These are phyloP conservation scores for Pterocles burchelli DNA, from an alignment of 2,113 vertebrate genomes.

Conservation along the genomic window DNA sequence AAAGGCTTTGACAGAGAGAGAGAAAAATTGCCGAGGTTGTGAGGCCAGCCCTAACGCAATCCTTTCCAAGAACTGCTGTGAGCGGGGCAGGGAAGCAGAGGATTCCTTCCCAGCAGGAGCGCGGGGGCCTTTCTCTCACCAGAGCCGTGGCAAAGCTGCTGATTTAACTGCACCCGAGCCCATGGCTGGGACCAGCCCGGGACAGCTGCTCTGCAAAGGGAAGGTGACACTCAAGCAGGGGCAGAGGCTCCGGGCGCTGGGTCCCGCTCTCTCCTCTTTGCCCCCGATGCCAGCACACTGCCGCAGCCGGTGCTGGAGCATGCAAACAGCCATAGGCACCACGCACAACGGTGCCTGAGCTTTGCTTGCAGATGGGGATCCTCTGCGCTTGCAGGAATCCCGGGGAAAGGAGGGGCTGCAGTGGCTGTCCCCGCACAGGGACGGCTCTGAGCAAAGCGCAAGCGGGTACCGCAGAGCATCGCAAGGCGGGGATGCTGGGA, in stretches of 20 bases:
- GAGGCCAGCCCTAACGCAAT: background rate
- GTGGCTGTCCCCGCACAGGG: background rate
- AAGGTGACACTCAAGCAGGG: background rate
- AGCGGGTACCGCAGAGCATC: background rate
- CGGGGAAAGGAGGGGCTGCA: background rate
- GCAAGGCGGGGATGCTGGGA: background rate
- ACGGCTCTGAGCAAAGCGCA: background rate
- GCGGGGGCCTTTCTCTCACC: background rate
- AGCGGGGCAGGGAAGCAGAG: background rate
- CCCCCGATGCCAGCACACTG: accelerated
- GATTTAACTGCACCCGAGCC: background rate
- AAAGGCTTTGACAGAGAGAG: background rate
- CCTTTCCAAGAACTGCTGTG: background rate
- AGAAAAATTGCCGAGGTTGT: background rate
- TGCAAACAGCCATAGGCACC: background rate
- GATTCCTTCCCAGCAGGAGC: background rate
- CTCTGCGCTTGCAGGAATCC: too few relatives aligned
- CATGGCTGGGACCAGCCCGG: accelerated
- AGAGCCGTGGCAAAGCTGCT: background rate
- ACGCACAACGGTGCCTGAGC: too few relatives aligned
- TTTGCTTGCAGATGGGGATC: background rate
- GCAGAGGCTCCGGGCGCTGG: background rate
- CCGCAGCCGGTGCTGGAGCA: accelerated
- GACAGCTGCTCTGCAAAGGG: too few relatives aligned
- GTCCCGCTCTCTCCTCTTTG: background rate